phyloP scores from a whole-genome alignment of 2,113 vertebrate genomes.

The Siniperca knerii region DNA sequence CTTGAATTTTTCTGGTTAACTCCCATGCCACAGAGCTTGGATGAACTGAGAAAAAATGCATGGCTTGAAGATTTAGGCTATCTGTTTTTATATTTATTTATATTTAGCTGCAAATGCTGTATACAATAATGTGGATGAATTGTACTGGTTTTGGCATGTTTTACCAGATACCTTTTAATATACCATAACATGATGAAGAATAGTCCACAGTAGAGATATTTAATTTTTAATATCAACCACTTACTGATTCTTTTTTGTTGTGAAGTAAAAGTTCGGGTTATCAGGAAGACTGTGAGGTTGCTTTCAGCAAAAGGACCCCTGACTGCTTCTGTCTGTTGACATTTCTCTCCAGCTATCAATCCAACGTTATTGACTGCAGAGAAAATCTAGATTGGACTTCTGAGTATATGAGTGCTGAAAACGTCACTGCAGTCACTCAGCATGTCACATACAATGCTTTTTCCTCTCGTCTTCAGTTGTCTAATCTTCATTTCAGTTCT shows the following conservation, averaged over 20 bases:
- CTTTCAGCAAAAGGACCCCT: slow-evolving; percentile 12
- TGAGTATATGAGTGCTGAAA: not conserved
- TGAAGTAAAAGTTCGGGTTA: not conserved
- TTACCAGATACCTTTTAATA: not conserved
- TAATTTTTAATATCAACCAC: slow-evolving; percentile 17
- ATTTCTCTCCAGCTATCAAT: not conserved
- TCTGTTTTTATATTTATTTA: not conserved
- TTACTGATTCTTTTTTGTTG: slow-evolving; percentile 2
- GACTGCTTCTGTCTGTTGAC: slow-evolving; percentile 12
- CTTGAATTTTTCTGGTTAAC: not conserved
- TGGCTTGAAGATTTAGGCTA: not conserved
- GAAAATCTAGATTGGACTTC: not conserved
- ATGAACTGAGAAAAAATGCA: not conserved
- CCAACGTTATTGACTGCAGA: not conserved
- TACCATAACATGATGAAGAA: not conserved
- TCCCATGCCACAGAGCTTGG: too few species aligned
- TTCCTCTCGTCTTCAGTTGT: not conserved
- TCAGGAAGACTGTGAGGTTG: not conserved
- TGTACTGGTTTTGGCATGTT: not conserved
- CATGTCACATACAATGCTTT: not conserved
- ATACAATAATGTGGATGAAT: not conserved
- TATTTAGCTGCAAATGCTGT: not conserved
- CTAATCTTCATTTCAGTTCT: not conserved
- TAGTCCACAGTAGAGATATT: not conserved
- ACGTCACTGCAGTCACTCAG: not conserved